Evolutionary conservation across 2,888 invertebrate genomes (phyloP), one percentile per base, ranked within the genome.

Genomic region (Panopea generosa): DNA sequence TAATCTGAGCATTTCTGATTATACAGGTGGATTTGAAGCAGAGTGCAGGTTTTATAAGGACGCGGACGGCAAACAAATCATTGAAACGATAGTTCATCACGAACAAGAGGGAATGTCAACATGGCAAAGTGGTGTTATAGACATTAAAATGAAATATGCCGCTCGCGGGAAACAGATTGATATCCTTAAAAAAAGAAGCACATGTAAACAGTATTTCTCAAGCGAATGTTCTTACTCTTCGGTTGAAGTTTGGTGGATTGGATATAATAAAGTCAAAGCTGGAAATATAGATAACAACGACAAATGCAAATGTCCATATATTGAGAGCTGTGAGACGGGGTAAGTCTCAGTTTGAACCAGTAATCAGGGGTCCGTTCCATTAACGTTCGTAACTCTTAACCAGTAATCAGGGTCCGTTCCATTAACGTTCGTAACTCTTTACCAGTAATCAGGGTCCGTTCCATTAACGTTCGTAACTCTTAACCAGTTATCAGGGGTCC

Each of bases 81-180:
- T 67, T 3, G 43, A 67, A 29, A 82, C 77, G 22, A n/a, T 77
- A 2, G 22, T 82, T 18, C 81, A 82, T 14, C 81, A 82, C 57
- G 22, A 50, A n/a, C 16, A 24, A 11, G 62, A 62, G 16, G 9
- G 38, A 2, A 50, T 24, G 20, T 29, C 38, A 0, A 20, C 26
- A 2, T 22, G 22, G 2, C 22, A 22, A 1, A 7, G 9, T 11
- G n/a, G 1, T 1, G 29, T 27, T 18, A 40, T 24, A 2, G 27
- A 18, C 18, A 24, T 60, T 1, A 1, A 4, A 2, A 47, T 26
- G 2, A 26, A 29, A n/a, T 60, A 60, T 18, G 20, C 18, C 16
- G 29, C 49, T 11, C 9, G 2, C 7, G 11, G 20, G 2, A 26
- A 20, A 3, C 22, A 52, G 26, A 3, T 22, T 3, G 52, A 52